A percentile compares a stretch with the other conserved stretches of the same genome.
These are phyloP conservation scores for Diaphora mendica DNA, from an alignment of 2,888 invertebrate genomes.

Conservation along the genomic window DNA sequence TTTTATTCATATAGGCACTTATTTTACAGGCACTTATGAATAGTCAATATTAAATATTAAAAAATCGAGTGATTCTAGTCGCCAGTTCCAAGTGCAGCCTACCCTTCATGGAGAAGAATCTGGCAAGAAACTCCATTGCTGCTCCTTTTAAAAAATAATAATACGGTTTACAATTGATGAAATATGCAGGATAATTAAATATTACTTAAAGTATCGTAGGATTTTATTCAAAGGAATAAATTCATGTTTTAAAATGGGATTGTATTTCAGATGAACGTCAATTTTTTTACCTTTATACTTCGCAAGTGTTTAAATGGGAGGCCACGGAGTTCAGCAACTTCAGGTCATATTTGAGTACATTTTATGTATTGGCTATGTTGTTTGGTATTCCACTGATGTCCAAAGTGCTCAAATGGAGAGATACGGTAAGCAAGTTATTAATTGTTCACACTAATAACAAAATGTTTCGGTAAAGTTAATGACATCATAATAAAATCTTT, in stretches of 20 bases:
- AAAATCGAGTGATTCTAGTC: no score
- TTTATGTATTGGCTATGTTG: slow-evolving; percentile 90
- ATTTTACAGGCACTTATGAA: no score
- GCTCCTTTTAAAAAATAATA: no score
- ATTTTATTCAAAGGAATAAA: background rate
- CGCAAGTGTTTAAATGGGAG: slow-evolving; percentile 90
- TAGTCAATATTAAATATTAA: no score
- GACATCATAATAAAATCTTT: no score
- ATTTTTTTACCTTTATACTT: slow-evolving; percentile 91
- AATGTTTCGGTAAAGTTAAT: no score
- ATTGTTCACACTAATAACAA: no score
- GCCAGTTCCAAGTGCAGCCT: no score
- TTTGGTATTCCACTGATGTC: slow-evolving; percentile 91
- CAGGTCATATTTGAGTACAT: slow-evolving; percentile 89
- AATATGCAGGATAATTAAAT: background rate
- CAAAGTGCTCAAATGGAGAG: slow-evolving; percentile 88
- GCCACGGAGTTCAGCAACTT: slow-evolving; percentile 90
- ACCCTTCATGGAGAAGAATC: no score
- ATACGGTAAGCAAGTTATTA: slow-evolving; percentile 83
- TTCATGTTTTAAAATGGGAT: background rate
- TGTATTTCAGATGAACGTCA: slow-evolving; percentile 90
- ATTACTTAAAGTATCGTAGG: background rate
- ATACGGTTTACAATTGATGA: no score
- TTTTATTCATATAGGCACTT: no score
- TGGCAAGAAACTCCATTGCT: no score